A percentile compares a stretch with the other conserved stretches of the same genome.
Conservation (phyloP, 2,888 invertebrate genomes). For the Acheta domesticus region DNA sequence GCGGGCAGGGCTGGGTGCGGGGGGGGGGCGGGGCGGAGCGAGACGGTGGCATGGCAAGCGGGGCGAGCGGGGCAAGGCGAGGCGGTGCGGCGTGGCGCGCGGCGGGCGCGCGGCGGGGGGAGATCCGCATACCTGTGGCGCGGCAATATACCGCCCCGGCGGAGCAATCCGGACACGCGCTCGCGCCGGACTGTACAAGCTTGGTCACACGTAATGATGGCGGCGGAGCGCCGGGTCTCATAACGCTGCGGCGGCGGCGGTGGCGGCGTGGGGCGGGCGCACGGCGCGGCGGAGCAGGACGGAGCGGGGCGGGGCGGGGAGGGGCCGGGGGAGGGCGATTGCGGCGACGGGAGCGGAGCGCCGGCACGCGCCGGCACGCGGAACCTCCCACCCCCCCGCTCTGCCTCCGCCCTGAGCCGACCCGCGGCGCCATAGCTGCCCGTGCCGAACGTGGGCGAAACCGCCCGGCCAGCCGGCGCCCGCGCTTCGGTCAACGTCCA, state of each 20-base stretch:
- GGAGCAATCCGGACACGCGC: conserved; percentile 1
- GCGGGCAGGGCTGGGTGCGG: too few species aligned
- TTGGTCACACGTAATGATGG: conserved; percentile 3
- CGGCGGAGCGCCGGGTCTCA: not conserved
- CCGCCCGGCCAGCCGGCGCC: too few species aligned
- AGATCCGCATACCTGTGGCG: conserved; percentile 4
- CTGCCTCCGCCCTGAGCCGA: too few species aligned
- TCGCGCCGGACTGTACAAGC: not conserved
- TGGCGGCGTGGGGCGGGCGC: not conserved
- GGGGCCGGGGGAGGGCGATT: not conserved
- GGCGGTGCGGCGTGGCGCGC: not conserved
- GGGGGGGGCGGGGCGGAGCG: too few species aligned
- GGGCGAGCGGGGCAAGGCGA: not conserved
- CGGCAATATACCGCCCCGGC: conserved; percentile 1
- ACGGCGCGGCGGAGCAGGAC: not conserved
- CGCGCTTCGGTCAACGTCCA: too few species aligned
- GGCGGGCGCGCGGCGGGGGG: not conserved
- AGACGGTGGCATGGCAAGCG: not conserved
- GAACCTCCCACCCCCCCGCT: too few species aligned
- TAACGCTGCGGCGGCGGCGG: not conserved
- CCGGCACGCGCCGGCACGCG: not conserved
- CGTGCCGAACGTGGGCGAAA: too few species aligned
- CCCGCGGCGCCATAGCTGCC: too few species aligned
- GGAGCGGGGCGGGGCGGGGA: not conserved
- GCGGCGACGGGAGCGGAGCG: not conserved